Evolutionary conservation across 2,888 invertebrate genomes (phyloP), one percentile per base, ranked within the genome.

Genomic region (Zelleria hepariella): DNA sequence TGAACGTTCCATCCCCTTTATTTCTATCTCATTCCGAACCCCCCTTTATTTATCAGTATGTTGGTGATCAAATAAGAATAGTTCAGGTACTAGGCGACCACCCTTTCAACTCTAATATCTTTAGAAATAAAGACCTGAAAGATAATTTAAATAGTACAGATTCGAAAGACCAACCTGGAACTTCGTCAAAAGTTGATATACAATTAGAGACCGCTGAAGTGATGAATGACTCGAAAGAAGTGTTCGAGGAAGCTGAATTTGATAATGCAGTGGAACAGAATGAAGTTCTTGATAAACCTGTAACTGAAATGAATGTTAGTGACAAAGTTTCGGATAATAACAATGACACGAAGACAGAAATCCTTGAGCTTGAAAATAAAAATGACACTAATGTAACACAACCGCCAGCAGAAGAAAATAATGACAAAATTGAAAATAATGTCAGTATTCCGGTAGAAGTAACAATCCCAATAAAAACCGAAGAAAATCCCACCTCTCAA

Each of bases 41-140:
- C 47, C 86, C 87, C 8, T 89, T 87, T 68, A 68, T 89, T 67
- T 86, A 88, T 65, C 82, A 86, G 70, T 85, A 84, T 65, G 74
- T 85, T 69, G 87, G 83, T 65, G 78, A 86, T 63, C 79, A 85
- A 76, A 74, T 89, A 62, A 83, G 78, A 75, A 82, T 89, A 61
- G 68, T 89, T 58, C 79, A 87, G 78, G 76, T 88, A 59, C 66
- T 89, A 76, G 82, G 78, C 70, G 73, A 86, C 62, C 78, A 82
- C 64, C 81, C 85, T 18, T 75, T 86, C 68, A 77, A 74, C 63
- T 64, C 65, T 60, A 77, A 68, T 67, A 72, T 70, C n/a, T n/a
- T n/a, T 70, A 68, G 77, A 66, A 70, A 70, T 66, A 68, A 73
- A 62, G 71, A 81, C 70, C 63, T 74, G 70, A 60, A 56, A 15